These are phyloP conservation scores for Orius laevigatus DNA, from an alignment of 1,140 invertebrate species.

Conservation along the genomic window DNA sequence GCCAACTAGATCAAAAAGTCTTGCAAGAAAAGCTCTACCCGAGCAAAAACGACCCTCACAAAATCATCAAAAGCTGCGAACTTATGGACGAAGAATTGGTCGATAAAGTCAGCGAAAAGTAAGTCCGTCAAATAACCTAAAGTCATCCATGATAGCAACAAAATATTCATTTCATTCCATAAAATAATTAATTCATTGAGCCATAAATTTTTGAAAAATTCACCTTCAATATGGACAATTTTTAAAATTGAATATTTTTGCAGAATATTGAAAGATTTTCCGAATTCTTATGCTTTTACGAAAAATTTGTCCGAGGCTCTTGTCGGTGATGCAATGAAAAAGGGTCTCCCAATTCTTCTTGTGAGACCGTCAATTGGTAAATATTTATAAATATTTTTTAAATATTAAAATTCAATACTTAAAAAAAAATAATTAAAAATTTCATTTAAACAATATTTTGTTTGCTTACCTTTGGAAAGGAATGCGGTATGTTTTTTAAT, in stretches of 20 bases:
- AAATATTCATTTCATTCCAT: not conserved
- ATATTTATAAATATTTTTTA: conserved; percentile 11
- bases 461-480: not conserved
- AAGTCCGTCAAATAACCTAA: conserved; percentile 19
- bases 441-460: not conserved
- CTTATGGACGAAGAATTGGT: conserved; percentile 70
- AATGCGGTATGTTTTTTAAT: not conserved
- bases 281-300: conserved; percentile 85
- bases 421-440: not conserved
- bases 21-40: conserved; percentile 60
- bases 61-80: conserved; percentile 73
- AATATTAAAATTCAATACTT: not conserved
- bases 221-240: no score
- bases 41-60: conserved; percentile 72
- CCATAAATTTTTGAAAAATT: no score
- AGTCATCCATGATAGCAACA: not conserved
- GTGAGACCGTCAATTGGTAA: conserved; percentile 77
- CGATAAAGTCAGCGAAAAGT: conserved; percentile 52
- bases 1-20: conserved; percentile 42
- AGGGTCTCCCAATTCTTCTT: conserved; percentile 64
- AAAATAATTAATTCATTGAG: no score
- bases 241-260: conserved; percentile 19
- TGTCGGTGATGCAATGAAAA: conserved; percentile 51
- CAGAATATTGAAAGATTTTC: conserved; percentile 60
- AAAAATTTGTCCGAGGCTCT: conserved; percentile 74